These are phyloP conservation scores for Ephestia elutella DNA, from an alignment of 1,140 invertebrate species.

Conservation along the genomic window DNA sequence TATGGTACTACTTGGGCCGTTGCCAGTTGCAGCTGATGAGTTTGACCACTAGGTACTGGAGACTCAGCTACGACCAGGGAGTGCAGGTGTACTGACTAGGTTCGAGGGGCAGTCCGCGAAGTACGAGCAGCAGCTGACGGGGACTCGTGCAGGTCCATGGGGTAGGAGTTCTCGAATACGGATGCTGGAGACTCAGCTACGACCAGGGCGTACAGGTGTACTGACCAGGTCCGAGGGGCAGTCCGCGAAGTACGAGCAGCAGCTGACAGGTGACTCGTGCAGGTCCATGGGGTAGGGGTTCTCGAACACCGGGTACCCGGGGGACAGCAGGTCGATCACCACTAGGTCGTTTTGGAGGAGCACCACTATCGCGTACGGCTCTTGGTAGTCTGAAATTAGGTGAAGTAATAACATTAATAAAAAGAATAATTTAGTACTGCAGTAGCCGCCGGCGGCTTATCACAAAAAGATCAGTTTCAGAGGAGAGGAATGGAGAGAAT, in stretches of 20 bases:
- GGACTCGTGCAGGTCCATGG: slow-evolving; percentile 99
- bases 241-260: slow-evolving; percentile 96
- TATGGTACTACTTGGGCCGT: too few species aligned
- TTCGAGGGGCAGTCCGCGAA: slow-evolving; percentile 98
- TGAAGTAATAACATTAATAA: neutral
- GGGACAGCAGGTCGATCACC: slow-evolving; percentile 95
- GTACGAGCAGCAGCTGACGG: too few species aligned
- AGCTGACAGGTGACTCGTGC: slow-evolving; percentile 97
- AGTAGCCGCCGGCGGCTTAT: too few species aligned
- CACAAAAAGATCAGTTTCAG: too few species aligned
- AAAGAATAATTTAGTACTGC: neutral
- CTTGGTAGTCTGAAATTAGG: slow-evolving; percentile 88
- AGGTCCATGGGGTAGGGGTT: slow-evolving; percentile 99
- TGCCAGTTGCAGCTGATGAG: too few species aligned
- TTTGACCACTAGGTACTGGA: too few species aligned
- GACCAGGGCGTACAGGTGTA: neutral
- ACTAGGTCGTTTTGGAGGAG: slow-evolving; percentile 98
- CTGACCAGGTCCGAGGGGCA: slow-evolving; percentile 96
- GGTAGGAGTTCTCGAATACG: slow-evolving; percentile 99
- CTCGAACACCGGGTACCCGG: slow-evolving; percentile 98
- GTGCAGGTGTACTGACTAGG: slow-evolving; percentile 78
- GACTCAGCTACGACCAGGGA: neutral
- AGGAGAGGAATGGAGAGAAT: too few species aligned
- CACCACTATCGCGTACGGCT: slow-evolving; percentile 98
- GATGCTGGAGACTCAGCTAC: too few species aligned